phyloP scores from a whole-genome alignment of 1,140 invertebrate species.

The Aphidius ervi region DNA sequence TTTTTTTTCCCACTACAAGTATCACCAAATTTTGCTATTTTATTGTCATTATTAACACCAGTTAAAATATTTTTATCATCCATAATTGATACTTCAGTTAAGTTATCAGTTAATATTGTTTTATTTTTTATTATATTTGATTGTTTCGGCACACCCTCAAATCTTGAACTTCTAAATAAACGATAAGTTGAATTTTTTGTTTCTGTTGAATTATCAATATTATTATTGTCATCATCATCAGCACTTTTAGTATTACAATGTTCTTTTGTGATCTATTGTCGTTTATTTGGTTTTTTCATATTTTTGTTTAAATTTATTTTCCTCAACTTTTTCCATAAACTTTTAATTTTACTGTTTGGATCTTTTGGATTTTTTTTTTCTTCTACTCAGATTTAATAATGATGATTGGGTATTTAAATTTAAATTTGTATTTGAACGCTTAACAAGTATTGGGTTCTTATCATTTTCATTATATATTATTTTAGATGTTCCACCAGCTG shows the following conservation, averaged over 20 bases:
- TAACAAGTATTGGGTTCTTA: too few species aligned
- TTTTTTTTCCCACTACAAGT: slow-evolving; percentile 26
- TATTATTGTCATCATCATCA: slow-evolving; percentile 19
- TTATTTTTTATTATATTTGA: slow-evolving; percentile 18
- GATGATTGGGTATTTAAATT: slow-evolving; percentile 39
- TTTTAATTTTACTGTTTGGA: slow-evolving; percentile 82
- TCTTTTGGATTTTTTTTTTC: slow-evolving; percentile 60
- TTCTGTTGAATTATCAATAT: slow-evolving; percentile 32
- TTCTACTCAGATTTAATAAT: slow-evolving; percentile 47
- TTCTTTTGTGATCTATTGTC: slow-evolving; percentile 59
- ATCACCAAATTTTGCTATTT: slow-evolving; percentile 37
- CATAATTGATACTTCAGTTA: slow-evolving; percentile 13
- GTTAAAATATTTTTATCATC: slow-evolving; percentile 41
- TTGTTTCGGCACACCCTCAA: slow-evolving; percentile 60
- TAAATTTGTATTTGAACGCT: not conserved
- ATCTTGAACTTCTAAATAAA: slow-evolving; percentile 66
- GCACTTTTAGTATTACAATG: too few species aligned
- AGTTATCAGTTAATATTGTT: slow-evolving; percentile 18
- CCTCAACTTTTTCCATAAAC: slow-evolving; percentile 83
- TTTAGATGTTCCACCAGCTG: not conserved
- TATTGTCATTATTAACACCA: slow-evolving; percentile 33
- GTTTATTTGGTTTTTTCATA: slow-evolving; percentile 58
- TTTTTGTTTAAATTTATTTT: slow-evolving; percentile 61
- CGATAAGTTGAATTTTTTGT: slow-evolving; percentile 42
- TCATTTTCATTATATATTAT: not conserved